phyloP scores from a whole-genome alignment of 1,140 invertebrate genomes.

The Scaptomyza montana region DNA sequence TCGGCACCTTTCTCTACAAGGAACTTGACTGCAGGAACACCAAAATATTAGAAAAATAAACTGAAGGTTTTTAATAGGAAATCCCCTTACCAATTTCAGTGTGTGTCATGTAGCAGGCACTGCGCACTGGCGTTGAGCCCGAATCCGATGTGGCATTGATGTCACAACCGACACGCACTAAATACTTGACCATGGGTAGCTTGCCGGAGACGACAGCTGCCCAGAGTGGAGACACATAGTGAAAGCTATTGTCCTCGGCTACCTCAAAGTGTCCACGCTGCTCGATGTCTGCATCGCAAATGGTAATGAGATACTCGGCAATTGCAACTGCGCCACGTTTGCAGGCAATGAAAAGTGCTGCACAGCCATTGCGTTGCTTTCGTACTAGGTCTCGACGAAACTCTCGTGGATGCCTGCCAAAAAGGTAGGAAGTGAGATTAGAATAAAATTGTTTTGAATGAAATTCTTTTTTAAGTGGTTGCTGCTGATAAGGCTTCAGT shows the following conservation, averaged over 20 bases:
- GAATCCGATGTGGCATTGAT: constrained; percentile 94
- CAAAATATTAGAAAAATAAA: background rate
- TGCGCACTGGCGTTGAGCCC: constrained; percentile 93
- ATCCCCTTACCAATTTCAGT: constrained; percentile 87
- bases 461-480: background rate
- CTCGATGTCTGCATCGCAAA: constrained; percentile 93
- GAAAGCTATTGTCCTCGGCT: constrained; percentile 89
- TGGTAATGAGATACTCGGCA: constrained; percentile 93
- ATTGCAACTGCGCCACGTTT: constrained; percentile 93
- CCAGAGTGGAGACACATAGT: constrained; percentile 95
- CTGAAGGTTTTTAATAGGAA: background rate
- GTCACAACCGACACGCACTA: constrained; percentile 92
- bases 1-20: constrained; percentile 94
- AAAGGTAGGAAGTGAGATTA: constrained; percentile 24
- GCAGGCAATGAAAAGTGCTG: constrained; percentile 94
- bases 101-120: constrained; percentile 97
- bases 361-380: constrained; percentile 88
- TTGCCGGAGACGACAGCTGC: constrained; percentile 95
- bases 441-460: constrained; percentile 6
- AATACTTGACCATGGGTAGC: constrained; percentile 90
- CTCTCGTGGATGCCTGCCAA: constrained; percentile 64
- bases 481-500: constrained; percentile 38
- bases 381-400: constrained; percentile 73
- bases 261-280: constrained; percentile 91
- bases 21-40: constrained; percentile 86